These are phyloP conservation scores for Lamproptera curius DNA, from an alignment of 2,888 invertebrate genomes.

Conservation along the genomic window DNA sequence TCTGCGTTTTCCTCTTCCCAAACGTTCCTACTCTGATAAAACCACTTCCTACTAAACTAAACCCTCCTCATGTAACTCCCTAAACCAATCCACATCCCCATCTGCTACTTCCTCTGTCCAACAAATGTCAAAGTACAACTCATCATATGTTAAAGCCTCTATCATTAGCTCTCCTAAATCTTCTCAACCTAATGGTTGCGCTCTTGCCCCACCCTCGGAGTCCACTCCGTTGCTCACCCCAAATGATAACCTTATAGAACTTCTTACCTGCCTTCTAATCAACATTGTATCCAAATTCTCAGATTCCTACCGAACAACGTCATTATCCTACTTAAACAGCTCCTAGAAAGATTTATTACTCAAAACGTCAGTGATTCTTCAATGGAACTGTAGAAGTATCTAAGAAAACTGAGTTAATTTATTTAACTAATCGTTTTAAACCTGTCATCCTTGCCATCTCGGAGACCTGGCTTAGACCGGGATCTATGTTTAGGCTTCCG, in stretches of 20 bases:
- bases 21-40: constrained; percentile 5
- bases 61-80: too few species aligned
- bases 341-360: not conserved
- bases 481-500: not conserved
- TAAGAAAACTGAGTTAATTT: not conserved
- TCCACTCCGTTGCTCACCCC: not conserved
- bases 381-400: too few species aligned
- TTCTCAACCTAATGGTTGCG: too few species aligned
- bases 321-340: not conserved
- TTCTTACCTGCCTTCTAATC: not conserved
- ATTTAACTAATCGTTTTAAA: not conserved
- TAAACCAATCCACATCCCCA: too few species aligned
- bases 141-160: too few species aligned
- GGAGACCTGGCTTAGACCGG: not conserved
- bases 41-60: too few species aligned
- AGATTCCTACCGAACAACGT: too few species aligned
- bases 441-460: not conserved
- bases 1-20: constrained; percentile 1
- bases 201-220: not conserved
- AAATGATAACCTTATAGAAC: not conserved
- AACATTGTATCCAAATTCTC: too few species aligned
- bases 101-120: too few species aligned
- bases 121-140: not conserved
- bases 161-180: too few species aligned
- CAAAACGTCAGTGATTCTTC: not conserved